phyloP scores from a whole-genome alignment of 2,797 vertebrate species.

The Aplochiton taeniatus region DNA sequence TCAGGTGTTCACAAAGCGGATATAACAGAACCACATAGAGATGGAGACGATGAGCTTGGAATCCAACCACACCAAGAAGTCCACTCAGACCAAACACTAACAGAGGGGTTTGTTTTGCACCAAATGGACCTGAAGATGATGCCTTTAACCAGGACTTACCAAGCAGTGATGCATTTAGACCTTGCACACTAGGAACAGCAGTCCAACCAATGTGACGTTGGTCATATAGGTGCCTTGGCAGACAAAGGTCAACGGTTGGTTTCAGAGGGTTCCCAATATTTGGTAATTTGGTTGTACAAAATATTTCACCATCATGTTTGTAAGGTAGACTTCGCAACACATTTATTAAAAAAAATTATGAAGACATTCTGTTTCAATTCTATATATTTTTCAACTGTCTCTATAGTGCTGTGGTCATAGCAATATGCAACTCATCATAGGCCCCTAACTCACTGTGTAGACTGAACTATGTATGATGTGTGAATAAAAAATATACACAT shows the following conservation, averaged over 20 bases:
- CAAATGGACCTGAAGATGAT: background rate
- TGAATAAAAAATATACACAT: too few species aligned
- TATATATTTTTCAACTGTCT: too few species aligned
- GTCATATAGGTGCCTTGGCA: background rate
- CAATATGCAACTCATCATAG: too few species aligned
- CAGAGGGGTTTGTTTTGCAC: background rate
- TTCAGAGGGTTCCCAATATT: too few species aligned
- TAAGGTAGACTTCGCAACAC: too few species aligned
- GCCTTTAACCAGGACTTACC: conserved; percentile 1
- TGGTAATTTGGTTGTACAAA: too few species aligned
- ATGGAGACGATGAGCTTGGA: conserved; percentile 13
- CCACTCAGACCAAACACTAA: conserved; percentile 1
- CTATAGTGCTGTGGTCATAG: too few species aligned
- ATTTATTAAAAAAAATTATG: too few species aligned
- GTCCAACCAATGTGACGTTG: background rate
- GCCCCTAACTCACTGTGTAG: too few species aligned
- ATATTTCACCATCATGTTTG: too few species aligned
- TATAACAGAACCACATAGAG: conserved; percentile 2
- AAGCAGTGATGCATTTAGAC: background rate
- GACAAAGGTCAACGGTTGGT: background rate
- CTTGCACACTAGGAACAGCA: background rate
- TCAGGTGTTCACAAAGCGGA: background rate
- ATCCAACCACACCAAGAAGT: background rate
- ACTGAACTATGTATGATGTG: too few species aligned
- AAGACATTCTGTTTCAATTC: too few species aligned